phyloP scores from a whole-genome alignment of 2,113 vertebrate genomes.

The Dicrurus megarhynchus region DNA sequence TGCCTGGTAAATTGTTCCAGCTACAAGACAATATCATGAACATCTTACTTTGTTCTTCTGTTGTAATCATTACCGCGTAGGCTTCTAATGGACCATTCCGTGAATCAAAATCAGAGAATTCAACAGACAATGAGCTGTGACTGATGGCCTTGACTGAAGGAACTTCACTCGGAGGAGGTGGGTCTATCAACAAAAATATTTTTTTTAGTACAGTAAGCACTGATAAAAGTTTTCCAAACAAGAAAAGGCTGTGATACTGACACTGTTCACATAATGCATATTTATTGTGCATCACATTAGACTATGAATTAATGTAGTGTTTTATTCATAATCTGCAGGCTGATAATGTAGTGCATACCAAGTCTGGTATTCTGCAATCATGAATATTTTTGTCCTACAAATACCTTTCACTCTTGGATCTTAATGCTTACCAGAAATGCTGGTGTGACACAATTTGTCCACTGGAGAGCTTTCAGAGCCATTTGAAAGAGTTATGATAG shows the following conservation, averaged over 20 bases:
- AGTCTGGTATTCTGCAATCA: background rate
- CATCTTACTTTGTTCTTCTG: conserved; percentile 56
- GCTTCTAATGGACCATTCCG: conserved; percentile 75
- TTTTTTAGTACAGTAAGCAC: background rate
- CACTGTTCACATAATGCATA: background rate
- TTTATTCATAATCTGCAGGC: background rate
- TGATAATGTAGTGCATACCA: background rate
- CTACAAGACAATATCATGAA: background rate
- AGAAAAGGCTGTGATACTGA: background rate
- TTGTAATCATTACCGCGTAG: conserved; percentile 81
- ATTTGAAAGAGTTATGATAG: conserved; percentile 72
- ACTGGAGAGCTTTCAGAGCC: conserved; percentile 29
- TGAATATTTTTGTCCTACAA: background rate
- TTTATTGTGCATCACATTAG: background rate
- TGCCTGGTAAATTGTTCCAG: background rate
- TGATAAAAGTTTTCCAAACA: background rate
- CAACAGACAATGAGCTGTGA: conserved; percentile 65
- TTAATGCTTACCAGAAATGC: conserved; percentile 78
- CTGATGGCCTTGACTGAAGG: conserved; percentile 22
- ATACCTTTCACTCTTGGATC: background rate
- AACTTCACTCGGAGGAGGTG: conserved; percentile 32
- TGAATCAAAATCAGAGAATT: conserved; percentile 69
- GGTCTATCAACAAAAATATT: conserved; percentile 69
- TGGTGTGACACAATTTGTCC: conserved; percentile 54
- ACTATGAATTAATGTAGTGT: background rate